Base-by-base conservation (phyloP, 2,797 vertebrate species). In the Podargus strigoides region DNA sequence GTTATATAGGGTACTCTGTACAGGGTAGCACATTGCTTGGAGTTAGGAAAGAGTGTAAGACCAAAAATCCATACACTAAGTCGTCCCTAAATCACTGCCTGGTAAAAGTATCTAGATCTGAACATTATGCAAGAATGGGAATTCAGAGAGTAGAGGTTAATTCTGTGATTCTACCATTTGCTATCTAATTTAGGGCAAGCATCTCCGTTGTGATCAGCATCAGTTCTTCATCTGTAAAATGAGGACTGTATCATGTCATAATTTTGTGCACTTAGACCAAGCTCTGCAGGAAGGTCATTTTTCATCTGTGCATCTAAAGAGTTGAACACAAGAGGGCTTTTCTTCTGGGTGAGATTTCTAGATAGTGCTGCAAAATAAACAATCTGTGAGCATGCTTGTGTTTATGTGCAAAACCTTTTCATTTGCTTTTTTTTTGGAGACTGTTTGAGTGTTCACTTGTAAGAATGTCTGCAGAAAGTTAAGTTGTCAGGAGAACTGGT, bases 311-410 rank as follows among this genome's bases (percentile, higher is more conserved):
- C 74, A 77, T 47, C 20, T 44, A 41, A 37, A 36, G 39, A 64
- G 42, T 7, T 83, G 85, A 96, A 96, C 87, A 84, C 85, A 90
- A 96, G 85, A 84, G 90, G 90, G 91, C 89, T 91, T 91, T 90
- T 86, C 76, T 92, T 76, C 83, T 79, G 50, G 14, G 30, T 91
- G 74, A 94, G 85, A 39, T 73, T 88, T 84, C 62, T 21, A 58
- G 58, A 39, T 5, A 17, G 28, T 0, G 5, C 55, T 69, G 63
- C 70, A 86, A 73, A 94, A 90, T 32, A 91, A 89, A 87, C 36
- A 42, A 84, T 73, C 67, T 49, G 53, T 7, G 17, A 88, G 42
- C 5, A 13, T 85, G 84, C 62, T 46, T 47, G 34, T 91, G 59
- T 87, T 95, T 88, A 88, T 69, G 47, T 76, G 88, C 67, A 87